A percentile compares a stretch with the other conserved stretches of the same genome.
Conservation (phyloP, 1,140 invertebrate genomes). For the Drosophila parvula region DNA sequence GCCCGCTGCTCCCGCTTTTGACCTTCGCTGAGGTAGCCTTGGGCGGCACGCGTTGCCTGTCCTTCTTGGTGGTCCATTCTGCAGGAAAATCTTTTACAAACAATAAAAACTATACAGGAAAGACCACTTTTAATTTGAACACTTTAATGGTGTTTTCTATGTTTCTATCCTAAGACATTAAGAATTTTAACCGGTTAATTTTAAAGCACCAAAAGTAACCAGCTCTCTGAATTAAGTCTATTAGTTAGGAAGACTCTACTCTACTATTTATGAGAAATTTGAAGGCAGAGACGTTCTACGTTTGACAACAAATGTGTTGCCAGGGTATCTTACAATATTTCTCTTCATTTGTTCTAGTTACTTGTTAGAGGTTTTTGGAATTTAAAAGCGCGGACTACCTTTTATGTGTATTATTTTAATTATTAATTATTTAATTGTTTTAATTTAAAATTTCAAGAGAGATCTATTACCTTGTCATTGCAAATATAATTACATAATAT, state of each 20-base stretch:
- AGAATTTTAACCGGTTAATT: neutral
- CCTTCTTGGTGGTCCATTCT: neutral
- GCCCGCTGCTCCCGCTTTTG: slow-evolving; percentile 40
- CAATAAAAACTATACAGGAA: neutral
- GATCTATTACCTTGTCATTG: too few species aligned
- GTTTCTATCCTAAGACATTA: neutral
- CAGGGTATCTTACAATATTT: too few species aligned
- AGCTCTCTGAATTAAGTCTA: neutral
- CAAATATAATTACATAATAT: neutral
- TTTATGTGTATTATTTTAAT: too few species aligned
- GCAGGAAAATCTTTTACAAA: too few species aligned
- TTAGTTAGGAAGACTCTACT: neutral
- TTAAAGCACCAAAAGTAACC: neutral
- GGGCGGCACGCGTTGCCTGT: neutral
- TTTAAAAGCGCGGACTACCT: too few species aligned
- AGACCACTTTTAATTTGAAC: neutral
- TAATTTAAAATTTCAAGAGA: too few species aligned
- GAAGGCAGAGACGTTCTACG: neutral
- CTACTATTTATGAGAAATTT: too few species aligned
- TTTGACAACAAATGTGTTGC: too few species aligned
- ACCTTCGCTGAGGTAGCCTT: neutral
- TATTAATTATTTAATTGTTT: too few species aligned
- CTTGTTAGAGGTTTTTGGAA: too few species aligned
- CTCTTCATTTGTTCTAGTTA: too few species aligned
- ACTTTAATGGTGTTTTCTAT: neutral